Evolutionary conservation across 2,113 vertebrate species (phyloP).

Genomic region (Numida meleagris): DNA sequence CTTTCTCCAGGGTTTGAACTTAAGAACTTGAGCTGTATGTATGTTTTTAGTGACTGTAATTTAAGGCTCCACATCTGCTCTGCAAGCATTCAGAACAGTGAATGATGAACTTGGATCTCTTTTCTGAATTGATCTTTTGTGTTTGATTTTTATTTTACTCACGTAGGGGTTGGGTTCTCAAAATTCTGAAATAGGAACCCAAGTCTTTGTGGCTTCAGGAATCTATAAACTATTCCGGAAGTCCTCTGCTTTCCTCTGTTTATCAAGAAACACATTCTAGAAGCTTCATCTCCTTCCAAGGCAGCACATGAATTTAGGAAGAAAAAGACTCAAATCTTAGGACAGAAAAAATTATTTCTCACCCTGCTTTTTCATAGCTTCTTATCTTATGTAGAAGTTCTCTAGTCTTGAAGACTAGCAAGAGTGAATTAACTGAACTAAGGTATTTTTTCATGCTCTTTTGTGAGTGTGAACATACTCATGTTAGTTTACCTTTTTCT

Average conservation of each 20-base stretch:
- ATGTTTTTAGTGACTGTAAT: neutral
- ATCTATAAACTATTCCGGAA: neutral
- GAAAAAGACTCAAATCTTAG: neutral
- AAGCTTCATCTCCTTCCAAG: neutral
- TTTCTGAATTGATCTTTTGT: neutral
- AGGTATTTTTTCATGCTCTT: neutral
- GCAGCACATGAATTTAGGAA: neutral
- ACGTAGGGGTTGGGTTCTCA: neutral
- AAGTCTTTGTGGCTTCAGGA: neutral
- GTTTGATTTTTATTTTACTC: neutral
- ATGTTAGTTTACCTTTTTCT: neutral
- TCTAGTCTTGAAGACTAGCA: neutral
- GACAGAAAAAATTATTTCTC: neutral
- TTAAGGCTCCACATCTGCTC: neutral
- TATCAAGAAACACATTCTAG: neutral
- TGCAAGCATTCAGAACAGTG: neutral
- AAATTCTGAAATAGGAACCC: neutral
- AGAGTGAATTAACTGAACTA: neutral
- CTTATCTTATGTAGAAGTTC: neutral
- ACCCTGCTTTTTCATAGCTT: neutral
- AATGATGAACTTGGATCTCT: neutral
- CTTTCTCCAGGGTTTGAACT: neutral
- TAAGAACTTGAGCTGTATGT: neutral
- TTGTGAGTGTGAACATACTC: neutral
- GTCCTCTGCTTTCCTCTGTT: neutral